These are phyloP conservation scores for Pseudomyrmex cubaensis DNA, from an alignment of 1,140 invertebrate species.

Conservation along the genomic window DNA sequence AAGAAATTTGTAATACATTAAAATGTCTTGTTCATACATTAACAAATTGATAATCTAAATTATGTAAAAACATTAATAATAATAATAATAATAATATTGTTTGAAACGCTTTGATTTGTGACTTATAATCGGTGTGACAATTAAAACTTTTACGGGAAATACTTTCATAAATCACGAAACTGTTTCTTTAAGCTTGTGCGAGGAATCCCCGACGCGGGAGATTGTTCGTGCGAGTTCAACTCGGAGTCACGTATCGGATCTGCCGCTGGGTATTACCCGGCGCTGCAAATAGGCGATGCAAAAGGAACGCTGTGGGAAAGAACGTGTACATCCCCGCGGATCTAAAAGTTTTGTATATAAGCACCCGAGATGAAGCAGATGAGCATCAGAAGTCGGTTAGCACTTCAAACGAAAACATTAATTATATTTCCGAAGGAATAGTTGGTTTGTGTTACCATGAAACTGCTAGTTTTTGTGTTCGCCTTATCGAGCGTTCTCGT, in stretches of 20 bases:
- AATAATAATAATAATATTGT: background rate
- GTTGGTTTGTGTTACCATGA: conserved; percentile 24
- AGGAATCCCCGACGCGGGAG: conserved; percentile 31
- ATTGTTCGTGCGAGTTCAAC: background rate
- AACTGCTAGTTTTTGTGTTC: conserved; percentile 27
- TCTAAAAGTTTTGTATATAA: conserved; percentile 40
- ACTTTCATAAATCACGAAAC: background rate
- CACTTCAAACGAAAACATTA: conserved; percentile 28
- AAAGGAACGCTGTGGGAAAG: background rate
- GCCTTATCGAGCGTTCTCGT: conserved; percentile 30
- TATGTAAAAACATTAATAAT: too few relatives aligned
- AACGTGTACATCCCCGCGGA: conserved; percentile 36
- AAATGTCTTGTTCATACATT: too few relatives aligned
- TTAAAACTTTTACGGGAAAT: background rate
- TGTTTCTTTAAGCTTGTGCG: background rate
- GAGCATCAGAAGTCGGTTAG: conserved; percentile 41
- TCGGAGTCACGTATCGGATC: background rate
- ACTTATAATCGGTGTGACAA: too few relatives aligned
- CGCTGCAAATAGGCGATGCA: background rate
- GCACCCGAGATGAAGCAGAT: background rate
- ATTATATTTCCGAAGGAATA: background rate
- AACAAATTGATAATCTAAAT: too few relatives aligned
- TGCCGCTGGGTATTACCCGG: conserved; percentile 28
- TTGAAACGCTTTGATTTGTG: background rate
- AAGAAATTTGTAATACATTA: too few relatives aligned